These are phyloP conservation scores for Ceyx erithaca DNA, from an alignment of 2,797 vertebrate species.

Conservation along the genomic window DNA sequence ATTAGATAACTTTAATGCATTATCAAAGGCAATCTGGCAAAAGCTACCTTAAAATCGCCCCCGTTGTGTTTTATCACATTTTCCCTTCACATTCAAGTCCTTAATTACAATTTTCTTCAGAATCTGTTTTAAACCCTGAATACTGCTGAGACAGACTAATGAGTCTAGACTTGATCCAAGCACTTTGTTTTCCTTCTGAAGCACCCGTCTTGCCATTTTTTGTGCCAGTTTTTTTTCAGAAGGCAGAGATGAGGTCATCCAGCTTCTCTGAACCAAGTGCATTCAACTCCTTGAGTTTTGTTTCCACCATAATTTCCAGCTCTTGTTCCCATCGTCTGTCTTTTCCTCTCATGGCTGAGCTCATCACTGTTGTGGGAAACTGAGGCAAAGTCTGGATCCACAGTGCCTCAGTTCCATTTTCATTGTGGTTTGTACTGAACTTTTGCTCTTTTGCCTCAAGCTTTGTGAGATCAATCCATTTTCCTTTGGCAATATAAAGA, in stretches of 20 bases:
- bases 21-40: constrained; percentile 8
- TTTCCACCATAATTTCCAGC: constrained; percentile 43
- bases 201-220: neutral
- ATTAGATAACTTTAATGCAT: neutral
- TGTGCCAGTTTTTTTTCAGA: constrained; percentile 45
- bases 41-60: constrained; percentile 6
- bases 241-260: neutral
- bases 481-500: neutral
- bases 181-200: constrained; percentile 49
- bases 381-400: neutral
- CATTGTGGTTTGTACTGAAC: neutral
- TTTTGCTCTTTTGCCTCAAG: neutral
- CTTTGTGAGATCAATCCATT: neutral
- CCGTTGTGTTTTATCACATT: neutral
- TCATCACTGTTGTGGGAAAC: neutral
- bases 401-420: neutral
- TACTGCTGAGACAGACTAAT: constrained; percentile 32
- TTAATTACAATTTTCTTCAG: neutral
- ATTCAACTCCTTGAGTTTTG: neutral
- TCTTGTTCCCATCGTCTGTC: neutral
- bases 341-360: neutral
- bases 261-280: neutral
- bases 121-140: constrained; percentile 33
- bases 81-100: neutral
- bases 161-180: constrained; percentile 49